These are phyloP conservation scores for Hoplostethus mediterraneus DNA, from an alignment of 2,797 vertebrate genomes.

Conservation along the genomic window DNA sequence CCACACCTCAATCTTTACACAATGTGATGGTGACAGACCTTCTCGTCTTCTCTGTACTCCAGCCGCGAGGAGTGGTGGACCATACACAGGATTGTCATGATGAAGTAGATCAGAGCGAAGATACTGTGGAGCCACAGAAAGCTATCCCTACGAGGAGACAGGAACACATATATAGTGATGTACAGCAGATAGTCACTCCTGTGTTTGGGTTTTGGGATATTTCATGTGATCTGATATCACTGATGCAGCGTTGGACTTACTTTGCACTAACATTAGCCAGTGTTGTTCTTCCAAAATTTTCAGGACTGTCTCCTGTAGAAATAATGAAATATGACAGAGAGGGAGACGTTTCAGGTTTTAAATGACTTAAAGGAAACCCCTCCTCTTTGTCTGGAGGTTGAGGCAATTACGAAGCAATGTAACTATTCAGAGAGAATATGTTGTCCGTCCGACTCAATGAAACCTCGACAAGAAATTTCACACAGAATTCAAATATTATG, in stretches of 20 bases:
- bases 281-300: slow-evolving; percentile 95
- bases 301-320: slow-evolving; percentile 89
- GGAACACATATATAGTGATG: slow-evolving; percentile 14
- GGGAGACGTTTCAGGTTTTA: slow-evolving; percentile 47
- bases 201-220: slow-evolving; percentile 29
- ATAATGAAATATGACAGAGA: slow-evolving; percentile 68
- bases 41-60: slow-evolving; percentile 91
- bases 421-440: slow-evolving; percentile 40
- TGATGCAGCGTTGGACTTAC: slow-evolving; percentile 83
- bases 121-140: slow-evolving; percentile 96
- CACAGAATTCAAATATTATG: slow-evolving; percentile 36
- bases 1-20: neutral
- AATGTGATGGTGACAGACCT: slow-evolving; percentile 83
- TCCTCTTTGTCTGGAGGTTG: slow-evolving; percentile 46
- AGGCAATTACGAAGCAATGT: slow-evolving; percentile 53
- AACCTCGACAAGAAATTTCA: slow-evolving; percentile 45
- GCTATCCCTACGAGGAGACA: slow-evolving; percentile 82
- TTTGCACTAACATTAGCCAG: slow-evolving; percentile 92
- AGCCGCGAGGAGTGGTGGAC: slow-evolving; percentile 91
- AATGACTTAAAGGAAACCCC: slow-evolving; percentile 43
- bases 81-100: slow-evolving; percentile 92
- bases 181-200: neutral
- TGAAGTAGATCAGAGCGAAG: slow-evolving; percentile 93
- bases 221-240: slow-evolving; percentile 49
- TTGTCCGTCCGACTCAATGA: slow-evolving; percentile 35